phyloP scores from a whole-genome alignment of 1,140 invertebrate species.

The Papilio polyxenes region DNA sequence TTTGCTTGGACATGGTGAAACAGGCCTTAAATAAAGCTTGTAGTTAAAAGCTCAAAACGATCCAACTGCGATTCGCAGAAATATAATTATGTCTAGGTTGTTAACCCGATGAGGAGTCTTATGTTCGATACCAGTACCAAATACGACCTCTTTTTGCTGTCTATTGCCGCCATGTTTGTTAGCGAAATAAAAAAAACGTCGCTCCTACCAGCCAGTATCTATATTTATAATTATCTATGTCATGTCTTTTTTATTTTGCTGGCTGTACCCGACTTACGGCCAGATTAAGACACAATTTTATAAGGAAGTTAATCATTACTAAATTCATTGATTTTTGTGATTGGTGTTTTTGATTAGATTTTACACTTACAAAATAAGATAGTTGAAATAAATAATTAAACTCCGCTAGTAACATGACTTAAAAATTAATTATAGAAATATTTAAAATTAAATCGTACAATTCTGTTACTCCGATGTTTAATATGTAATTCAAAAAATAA shows the following conservation, averaged over 20 bases:
- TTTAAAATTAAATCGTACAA: no score
- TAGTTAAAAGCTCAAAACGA: slow-evolving; percentile 12
- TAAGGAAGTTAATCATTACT: no score
- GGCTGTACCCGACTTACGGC: not conserved
- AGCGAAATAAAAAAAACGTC: slow-evolving; percentile 4
- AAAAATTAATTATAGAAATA: no score
- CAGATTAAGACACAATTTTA: not conserved
- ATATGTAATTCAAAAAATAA: not conserved
- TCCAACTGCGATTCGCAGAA: slow-evolving; percentile 22
- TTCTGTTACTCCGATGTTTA: not conserved
- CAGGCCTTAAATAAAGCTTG: not conserved
- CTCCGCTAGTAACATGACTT: no score
- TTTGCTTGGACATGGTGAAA: no score
- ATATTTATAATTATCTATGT: not conserved
- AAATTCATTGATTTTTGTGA: not conserved
- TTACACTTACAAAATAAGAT: not conserved
- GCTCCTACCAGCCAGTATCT: not conserved
- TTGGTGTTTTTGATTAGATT: not conserved
- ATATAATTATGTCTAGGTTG: slow-evolving; percentile 11
- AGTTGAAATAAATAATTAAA: not conserved
- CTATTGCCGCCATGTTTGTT: slow-evolving; percentile 19
- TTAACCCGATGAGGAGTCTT: slow-evolving; percentile 8
- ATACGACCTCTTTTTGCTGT: slow-evolving; percentile 23
- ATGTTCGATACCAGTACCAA: slow-evolving; percentile 14
- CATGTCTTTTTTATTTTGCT: not conserved